phyloP scores from a whole-genome alignment of 2,888 invertebrate species.

The Hydropsyche betteni region DNA sequence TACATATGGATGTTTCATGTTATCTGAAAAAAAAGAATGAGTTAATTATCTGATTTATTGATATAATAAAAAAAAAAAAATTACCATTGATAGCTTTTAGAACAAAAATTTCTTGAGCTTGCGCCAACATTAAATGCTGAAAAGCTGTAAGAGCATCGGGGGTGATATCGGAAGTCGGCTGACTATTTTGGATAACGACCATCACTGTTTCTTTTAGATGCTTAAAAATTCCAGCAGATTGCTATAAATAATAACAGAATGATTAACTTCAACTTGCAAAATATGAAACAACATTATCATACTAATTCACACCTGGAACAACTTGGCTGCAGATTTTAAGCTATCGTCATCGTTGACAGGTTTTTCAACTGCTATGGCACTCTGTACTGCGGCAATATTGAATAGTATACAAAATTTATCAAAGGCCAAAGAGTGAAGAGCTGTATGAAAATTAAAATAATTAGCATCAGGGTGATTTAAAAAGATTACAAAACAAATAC shows the following conservation, averaged over 20 bases:
- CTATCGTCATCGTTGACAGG: constrained; percentile 91
- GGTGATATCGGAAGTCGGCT: constrained; percentile 94
- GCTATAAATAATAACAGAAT: constrained; percentile 63
- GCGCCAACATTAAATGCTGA: constrained; percentile 91
- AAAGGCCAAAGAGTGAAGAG: constrained; percentile 87
- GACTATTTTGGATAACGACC: constrained; percentile 83
- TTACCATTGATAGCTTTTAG: constrained; percentile 88
- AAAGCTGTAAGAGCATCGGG: constrained; percentile 92
- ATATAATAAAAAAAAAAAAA: constrained; percentile 36
- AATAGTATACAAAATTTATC: constrained; percentile 96
- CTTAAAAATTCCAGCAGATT: constrained; percentile 88
- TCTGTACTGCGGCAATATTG: constrained; percentile 95
- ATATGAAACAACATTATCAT: neutral
- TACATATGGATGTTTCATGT: constrained; percentile 93
- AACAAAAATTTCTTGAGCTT: constrained; percentile 97
- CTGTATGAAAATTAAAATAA: constrained; percentile 63
- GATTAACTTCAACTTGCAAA: neutral
- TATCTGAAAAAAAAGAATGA: constrained; percentile 68
- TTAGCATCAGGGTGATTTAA: constrained; percentile 31
- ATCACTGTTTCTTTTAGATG: constrained; percentile 84
- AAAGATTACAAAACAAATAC: neutral
- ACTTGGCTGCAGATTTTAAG: constrained; percentile 89
- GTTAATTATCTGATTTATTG: constrained; percentile 12
- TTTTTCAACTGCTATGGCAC: constrained; percentile 85
- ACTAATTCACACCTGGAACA: constrained; percentile 76